These are phyloP conservation scores for Xenentodon cancila DNA, from an alignment of 2,797 vertebrate genomes.

Conservation along the genomic window DNA sequence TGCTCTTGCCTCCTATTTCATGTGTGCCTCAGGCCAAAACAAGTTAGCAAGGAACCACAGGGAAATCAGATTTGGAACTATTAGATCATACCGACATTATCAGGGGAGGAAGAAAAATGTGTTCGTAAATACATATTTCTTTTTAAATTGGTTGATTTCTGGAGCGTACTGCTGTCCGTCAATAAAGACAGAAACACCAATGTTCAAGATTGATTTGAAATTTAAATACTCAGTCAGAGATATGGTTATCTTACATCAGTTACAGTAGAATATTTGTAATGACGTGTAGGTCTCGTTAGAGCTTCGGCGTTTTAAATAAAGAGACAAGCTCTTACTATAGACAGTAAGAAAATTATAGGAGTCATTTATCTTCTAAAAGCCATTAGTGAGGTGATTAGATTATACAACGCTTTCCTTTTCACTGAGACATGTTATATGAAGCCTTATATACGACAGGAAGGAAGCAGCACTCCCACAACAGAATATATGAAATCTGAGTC, in stretches of 20 bases:
- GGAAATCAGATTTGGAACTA: slow-evolving; percentile 83
- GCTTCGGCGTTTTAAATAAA: slow-evolving; percentile 12
- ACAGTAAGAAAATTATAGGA: slow-evolving; percentile 40
- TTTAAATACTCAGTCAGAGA: neutral
- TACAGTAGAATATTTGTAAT: slow-evolving; percentile 1
- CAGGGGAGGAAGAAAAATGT: slow-evolving; percentile 56
- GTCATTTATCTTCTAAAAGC: slow-evolving; percentile 37
- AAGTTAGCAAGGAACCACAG: slow-evolving; percentile 77
- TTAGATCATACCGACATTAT: slow-evolving; percentile 67
- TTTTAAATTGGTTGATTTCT: slow-evolving; percentile 61
- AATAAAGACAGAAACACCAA: slow-evolving; percentile 8
- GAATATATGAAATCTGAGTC: slow-evolving; percentile 4
- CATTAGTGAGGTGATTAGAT: slow-evolving; percentile 44
- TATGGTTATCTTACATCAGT: slow-evolving; percentile 12
- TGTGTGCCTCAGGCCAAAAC: slow-evolving; percentile 76
- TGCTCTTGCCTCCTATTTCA: slow-evolving; percentile 73
- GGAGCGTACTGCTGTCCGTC: slow-evolving; percentile 26
- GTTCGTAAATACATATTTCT: slow-evolving; percentile 73
- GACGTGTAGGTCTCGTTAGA: slow-evolving; percentile 13
- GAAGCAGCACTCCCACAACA: slow-evolving; percentile 6
- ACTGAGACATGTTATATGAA: slow-evolving; percentile 46
- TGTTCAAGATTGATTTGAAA: slow-evolving; percentile 7
- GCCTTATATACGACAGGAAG: slow-evolving; percentile 27
- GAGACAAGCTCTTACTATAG: slow-evolving; percentile 30
- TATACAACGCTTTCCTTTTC: slow-evolving; percentile 42